Percentiles rank a stretch among this genome's conserved stretches.
Conservation (phyloP, 35 echinoderm and acorn worm species). For the Holothuria glaberrima region DNA sequence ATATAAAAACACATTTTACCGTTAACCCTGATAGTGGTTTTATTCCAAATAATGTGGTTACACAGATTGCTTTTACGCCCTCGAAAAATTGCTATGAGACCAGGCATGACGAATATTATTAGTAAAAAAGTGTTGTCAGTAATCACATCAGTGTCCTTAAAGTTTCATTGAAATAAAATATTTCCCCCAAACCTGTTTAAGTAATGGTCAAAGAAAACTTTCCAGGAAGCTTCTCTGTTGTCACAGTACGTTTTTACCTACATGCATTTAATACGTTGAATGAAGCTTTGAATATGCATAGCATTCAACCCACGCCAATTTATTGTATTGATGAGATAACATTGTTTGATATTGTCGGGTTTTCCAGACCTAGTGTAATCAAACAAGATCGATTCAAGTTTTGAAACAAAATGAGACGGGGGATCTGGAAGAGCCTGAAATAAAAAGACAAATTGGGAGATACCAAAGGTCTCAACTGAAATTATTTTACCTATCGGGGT, state of each 20-base stretch:
- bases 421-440: not conserved
- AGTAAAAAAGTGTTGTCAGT: not conserved
- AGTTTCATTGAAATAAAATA: not conserved
- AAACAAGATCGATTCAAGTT: not conserved
- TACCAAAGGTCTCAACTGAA: not conserved
- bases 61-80: too few relatives aligned
- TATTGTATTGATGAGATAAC: not conserved
- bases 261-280: not conserved
- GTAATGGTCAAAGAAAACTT: too few relatives aligned
- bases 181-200: too few relatives aligned
- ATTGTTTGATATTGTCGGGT: not conserved
- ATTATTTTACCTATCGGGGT: not conserved
- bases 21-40: not conserved
- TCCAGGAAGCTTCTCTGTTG: too few relatives aligned
- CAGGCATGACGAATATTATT: not conserved
- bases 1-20: not conserved
- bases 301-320: not conserved
- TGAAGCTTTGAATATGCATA: not conserved
- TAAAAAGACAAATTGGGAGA: not conserved
- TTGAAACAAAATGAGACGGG: not conserved
- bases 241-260: not conserved
- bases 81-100: too few relatives aligned
- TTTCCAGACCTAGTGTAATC: not conserved
- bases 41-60: too few relatives aligned
- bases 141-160: not conserved